Percentiles rank a stretch among this genome's conserved stretches.
phyloP scores from a whole-genome alignment of 2,888 invertebrate genomes.

The Plebejus melissa region DNA sequence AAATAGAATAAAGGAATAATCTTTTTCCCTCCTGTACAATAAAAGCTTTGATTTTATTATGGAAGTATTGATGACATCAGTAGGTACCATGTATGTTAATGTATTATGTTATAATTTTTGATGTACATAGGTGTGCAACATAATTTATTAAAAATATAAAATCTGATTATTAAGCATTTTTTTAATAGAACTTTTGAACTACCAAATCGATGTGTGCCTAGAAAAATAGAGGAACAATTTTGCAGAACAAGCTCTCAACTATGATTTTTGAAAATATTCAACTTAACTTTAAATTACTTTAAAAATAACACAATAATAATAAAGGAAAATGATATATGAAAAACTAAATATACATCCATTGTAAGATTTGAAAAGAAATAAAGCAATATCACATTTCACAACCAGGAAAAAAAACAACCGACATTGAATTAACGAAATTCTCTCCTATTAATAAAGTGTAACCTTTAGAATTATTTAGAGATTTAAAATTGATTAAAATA shows the following conservation, averaged over 20 bases:
- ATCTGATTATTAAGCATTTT: not conserved
- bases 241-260: not conserved
- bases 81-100: no score
- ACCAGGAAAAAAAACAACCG: not conserved
- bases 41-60: not conserved
- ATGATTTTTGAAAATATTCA: not conserved
- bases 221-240: not conserved
- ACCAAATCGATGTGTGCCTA: constrained; percentile 1
- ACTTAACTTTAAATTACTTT: not conserved
- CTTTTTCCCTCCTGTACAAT: not conserved
- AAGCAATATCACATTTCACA: constrained; percentile 5
- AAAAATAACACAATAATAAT: not conserved
- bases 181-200: not conserved
- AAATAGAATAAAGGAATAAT: not conserved
- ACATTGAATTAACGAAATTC: not conserved
- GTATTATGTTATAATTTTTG: no score
- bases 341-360: not conserved
- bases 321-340: not conserved
- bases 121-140: not conserved
- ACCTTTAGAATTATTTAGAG: not conserved
- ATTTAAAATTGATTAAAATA: not conserved
- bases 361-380: not conserved
- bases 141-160: not conserved
- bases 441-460: not conserved
- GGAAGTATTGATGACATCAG: not conserved